These are phyloP conservation scores for Diorhabda elongata DNA, from an alignment of 1,140 invertebrate species.

Conservation along the genomic window DNA sequence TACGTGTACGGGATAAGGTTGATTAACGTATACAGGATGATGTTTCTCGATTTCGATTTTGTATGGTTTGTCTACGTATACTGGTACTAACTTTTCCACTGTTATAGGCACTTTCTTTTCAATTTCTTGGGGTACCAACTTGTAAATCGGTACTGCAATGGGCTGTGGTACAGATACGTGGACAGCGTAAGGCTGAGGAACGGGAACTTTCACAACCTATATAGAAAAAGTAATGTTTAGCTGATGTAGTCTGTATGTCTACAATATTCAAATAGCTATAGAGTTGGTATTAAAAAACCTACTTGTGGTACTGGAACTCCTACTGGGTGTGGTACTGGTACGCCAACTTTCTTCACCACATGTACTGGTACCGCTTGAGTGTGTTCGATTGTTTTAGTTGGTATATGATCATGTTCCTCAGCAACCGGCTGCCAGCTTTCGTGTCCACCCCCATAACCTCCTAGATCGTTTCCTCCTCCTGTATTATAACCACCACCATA, in stretches of 20 bases:
- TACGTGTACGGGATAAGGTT: constrained; percentile 74
- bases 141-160: constrained; percentile 69
- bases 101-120: constrained; percentile 72
- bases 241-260: too few species aligned
- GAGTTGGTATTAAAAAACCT: neutral
- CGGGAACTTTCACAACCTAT: constrained; percentile 62
- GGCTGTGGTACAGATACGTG: constrained; percentile 67
- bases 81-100: constrained; percentile 71
- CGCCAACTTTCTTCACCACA: constrained; percentile 70
- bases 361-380: constrained; percentile 67
- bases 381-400: constrained; percentile 57
- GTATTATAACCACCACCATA: constrained; percentile 4
- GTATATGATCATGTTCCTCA: constrained; percentile 44
- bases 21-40: constrained; percentile 65
- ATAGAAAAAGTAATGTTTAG: neutral
- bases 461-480: constrained; percentile 25
- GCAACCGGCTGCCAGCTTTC: constrained; percentile 25
- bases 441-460: constrained; percentile 35
- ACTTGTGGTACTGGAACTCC: constrained; percentile 67
- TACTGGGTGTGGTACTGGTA: constrained; percentile 70
- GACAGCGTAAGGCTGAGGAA: constrained; percentile 70
- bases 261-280: neutral
- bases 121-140: constrained; percentile 59
- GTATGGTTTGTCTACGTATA: constrained; percentile 72
- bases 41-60: constrained; percentile 74